Evolutionary conservation across 2,888 invertebrate species (phyloP).

Genomic region (Xanthia togata): DNA sequence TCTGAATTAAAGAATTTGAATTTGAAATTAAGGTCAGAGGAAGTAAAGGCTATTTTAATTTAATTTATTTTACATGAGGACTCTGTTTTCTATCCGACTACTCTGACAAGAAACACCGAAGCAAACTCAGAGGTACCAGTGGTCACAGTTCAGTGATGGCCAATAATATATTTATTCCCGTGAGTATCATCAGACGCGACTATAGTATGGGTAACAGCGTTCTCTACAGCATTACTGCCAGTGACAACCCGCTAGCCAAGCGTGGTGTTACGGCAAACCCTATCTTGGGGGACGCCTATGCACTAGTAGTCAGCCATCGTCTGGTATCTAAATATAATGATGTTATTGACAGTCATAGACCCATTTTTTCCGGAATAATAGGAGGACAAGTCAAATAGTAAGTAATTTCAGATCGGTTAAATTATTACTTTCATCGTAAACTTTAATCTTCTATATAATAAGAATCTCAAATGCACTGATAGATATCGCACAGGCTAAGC

Average conservation of each 20-base stretch:
- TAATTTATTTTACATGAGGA: not conserved
- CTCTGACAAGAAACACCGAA: not conserved
- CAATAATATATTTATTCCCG: no score
- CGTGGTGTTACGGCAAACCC: not conserved
- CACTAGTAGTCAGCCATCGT: not conserved
- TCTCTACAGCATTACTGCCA: not conserved
- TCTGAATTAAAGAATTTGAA: no score
- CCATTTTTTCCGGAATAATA: not conserved
- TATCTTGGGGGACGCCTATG: not conserved
- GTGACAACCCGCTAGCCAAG: not conserved
- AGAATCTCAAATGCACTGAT: no score
- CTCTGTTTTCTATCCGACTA: not conserved
- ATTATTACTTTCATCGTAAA: not conserved
- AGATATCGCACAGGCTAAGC: no score
- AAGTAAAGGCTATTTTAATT: no score
- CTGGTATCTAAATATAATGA: not conserved
- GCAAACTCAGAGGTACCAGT: not conserved
- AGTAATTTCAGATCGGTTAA: not conserved
- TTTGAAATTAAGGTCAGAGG: no score
- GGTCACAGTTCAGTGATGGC: not conserved
- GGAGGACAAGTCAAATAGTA: not conserved
- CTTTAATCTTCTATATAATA: no score
- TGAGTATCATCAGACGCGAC: not conserved
- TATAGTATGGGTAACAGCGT: not conserved
- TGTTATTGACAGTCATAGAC: no score